Conservation (phyloP, 2,888 invertebrate genomes). For the Trissolcus japonicus region DNA sequence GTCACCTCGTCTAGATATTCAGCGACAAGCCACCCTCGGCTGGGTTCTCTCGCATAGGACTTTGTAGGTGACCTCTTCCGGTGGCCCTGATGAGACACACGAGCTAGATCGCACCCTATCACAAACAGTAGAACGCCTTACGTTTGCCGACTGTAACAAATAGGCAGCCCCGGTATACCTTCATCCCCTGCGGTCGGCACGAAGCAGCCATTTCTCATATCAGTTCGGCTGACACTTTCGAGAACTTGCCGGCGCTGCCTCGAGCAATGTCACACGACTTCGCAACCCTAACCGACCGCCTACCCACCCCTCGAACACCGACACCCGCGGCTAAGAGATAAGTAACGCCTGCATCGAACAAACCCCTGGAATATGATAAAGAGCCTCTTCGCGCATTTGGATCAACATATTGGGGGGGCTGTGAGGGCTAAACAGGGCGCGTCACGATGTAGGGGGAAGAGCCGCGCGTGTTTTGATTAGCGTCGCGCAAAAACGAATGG, state of each 20-base stretch:
- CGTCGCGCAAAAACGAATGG: slow-evolving; percentile 42
- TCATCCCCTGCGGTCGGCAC: slow-evolving; percentile 74
- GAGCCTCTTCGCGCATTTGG: slow-evolving; percentile 51
- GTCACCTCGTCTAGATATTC: slow-evolving; percentile 31
- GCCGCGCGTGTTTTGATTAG: slow-evolving; percentile 53
- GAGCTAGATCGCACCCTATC: slow-evolving; percentile 59
- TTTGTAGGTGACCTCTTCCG: slow-evolving; percentile 51
- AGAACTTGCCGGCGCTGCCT: slow-evolving; percentile 72
- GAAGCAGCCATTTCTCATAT: slow-evolving; percentile 75
- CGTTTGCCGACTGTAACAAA: slow-evolving; percentile 71
- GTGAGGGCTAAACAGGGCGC: slow-evolving; percentile 21
- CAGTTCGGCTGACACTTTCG: slow-evolving; percentile 76
- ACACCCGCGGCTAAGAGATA: slow-evolving; percentile 68
- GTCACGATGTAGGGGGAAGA: slow-evolving; percentile 41
- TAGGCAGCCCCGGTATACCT: slow-evolving; percentile 67
- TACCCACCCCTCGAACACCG: slow-evolving; percentile 36
- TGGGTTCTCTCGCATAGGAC: slow-evolving; percentile 3
- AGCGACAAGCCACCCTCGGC: slow-evolving; percentile 12
- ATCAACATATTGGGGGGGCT: slow-evolving; percentile 54
- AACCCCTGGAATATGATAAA: slow-evolving; percentile 60
- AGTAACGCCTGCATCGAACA: slow-evolving; percentile 67
- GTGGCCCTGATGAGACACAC: slow-evolving; percentile 52
- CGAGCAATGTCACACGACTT: slow-evolving; percentile 71
- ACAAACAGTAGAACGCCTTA: slow-evolving; percentile 61
- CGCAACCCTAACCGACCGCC: slow-evolving; percentile 54